These are phyloP conservation scores for Orthosia gothica DNA, from an alignment of 2,888 invertebrate genomes.

Conservation along the genomic window DNA sequence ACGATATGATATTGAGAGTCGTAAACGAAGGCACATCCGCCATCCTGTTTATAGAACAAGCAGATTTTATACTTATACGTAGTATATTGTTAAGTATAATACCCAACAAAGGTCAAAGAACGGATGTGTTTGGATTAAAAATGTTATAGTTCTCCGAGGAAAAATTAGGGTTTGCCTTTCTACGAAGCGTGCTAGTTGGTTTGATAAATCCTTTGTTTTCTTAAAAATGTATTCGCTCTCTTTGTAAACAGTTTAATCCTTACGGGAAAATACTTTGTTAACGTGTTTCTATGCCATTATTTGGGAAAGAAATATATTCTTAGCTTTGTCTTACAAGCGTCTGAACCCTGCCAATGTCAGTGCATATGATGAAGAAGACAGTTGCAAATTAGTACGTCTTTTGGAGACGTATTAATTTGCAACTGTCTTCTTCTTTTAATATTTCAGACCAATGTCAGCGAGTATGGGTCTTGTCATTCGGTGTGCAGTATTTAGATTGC, in stretches of 20 bases:
- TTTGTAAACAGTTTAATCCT: background rate
- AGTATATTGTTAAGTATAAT: background rate
- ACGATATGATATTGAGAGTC: conserved; percentile 45
- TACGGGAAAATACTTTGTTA: background rate
- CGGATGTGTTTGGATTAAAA: conserved; percentile 25
- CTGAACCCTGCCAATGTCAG: background rate
- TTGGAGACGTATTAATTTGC: too few relatives aligned
- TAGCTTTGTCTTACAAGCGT: background rate
- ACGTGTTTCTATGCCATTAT: background rate
- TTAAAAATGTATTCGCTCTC: background rate
- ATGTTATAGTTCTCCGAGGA: conserved; percentile 14
- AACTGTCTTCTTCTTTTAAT: too few relatives aligned
- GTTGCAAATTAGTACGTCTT: conserved; percentile 14
- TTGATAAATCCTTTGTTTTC: background rate
- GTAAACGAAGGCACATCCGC: conserved; percentile 44
- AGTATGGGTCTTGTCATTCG: background rate
- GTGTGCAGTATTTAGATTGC: background rate
- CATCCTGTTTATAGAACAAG: conserved; percentile 31
- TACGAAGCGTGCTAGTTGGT: background rate
- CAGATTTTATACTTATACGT: conserved; percentile 26
- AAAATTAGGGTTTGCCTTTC: background rate
- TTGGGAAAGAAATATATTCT: background rate
- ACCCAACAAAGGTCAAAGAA: conserved; percentile 15
- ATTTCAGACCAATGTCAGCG: background rate
- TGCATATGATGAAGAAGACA: background rate